Percentiles rank a stretch among this genome's conserved stretches.
Conservation (phyloP, 2,888 invertebrate genomes). For the Pristionchus entomophagus region DNA sequence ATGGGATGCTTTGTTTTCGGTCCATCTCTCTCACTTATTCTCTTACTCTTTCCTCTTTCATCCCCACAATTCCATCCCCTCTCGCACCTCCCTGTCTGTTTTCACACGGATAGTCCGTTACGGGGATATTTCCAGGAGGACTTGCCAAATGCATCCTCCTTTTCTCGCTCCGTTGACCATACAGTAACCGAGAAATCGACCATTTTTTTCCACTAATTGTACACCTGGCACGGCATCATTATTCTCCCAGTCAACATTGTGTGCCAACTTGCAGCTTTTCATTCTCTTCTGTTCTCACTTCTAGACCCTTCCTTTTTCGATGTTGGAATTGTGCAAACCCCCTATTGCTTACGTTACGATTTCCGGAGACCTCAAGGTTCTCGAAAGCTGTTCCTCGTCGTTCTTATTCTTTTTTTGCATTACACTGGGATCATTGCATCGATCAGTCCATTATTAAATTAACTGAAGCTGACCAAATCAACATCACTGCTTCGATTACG, state of each 20-base stretch:
- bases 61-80: not conserved
- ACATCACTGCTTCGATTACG: too few species aligned
- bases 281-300: slow-evolving; percentile 3
- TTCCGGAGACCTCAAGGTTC: not conserved
- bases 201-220: not conserved
- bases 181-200: not conserved
- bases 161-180: too few species aligned
- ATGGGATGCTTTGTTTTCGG: not conserved
- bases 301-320: not conserved
- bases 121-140: not conserved
- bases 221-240: not conserved
- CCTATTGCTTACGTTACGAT: slow-evolving; percentile 16
- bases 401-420: not conserved
- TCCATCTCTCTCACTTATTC: not conserved
- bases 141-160: slow-evolving; percentile 1
- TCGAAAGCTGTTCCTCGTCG: not conserved
- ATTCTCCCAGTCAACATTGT: too few species aligned
- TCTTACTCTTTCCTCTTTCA: not conserved
- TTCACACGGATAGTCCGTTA: not conserved
- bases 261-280: not conserved
- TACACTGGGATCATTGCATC: too few species aligned
- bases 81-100: too few species aligned
- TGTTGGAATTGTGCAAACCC: too few species aligned
- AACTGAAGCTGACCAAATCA: too few species aligned
- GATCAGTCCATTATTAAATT: too few species aligned